phyloP scores from a whole-genome alignment of 2,113 vertebrate genomes.

The Himantopus leucocephalus region DNA sequence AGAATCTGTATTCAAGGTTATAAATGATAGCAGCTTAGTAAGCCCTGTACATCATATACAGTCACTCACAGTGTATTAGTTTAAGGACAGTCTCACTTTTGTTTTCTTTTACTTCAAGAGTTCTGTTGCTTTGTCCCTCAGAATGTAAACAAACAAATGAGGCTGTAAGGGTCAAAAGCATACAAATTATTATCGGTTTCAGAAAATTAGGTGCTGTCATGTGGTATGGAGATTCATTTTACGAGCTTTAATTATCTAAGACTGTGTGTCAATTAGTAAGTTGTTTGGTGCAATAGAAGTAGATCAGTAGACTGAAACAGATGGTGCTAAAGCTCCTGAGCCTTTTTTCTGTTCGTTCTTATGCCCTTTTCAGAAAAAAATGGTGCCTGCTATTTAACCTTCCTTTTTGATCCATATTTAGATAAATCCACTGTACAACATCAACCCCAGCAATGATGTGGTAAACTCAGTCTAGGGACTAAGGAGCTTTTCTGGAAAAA shows the following conservation, averaged over 20 bases:
- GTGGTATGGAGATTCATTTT: neutral
- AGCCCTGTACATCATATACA: neutral
- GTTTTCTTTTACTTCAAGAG: neutral
- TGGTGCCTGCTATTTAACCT: neutral
- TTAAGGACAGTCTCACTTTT: neutral
- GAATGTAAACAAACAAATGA: neutral
- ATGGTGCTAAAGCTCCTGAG: neutral
- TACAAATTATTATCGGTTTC: neutral
- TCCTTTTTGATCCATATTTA: neutral
- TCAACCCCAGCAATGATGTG: no score
- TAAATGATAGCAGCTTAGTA: neutral
- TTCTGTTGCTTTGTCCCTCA: neutral
- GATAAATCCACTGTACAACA: neutral
- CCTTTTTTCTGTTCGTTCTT: neutral
- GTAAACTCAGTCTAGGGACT: neutral
- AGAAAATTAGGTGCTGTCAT: neutral
- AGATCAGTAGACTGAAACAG: neutral
- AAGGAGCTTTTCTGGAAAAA: neutral
- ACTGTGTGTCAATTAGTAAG: neutral
- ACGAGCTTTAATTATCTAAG: neutral
- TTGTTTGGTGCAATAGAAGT: neutral
- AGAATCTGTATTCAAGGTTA: neutral
- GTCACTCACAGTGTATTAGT: neutral
- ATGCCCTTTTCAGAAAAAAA: neutral
- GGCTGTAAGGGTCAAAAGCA: neutral